Percentiles rank a stretch among this genome's conserved stretches.
Evolutionary conservation across 2,113 vertebrate genomes (phyloP).

Genomic region (Pomatorhinus ruficollis): DNA sequence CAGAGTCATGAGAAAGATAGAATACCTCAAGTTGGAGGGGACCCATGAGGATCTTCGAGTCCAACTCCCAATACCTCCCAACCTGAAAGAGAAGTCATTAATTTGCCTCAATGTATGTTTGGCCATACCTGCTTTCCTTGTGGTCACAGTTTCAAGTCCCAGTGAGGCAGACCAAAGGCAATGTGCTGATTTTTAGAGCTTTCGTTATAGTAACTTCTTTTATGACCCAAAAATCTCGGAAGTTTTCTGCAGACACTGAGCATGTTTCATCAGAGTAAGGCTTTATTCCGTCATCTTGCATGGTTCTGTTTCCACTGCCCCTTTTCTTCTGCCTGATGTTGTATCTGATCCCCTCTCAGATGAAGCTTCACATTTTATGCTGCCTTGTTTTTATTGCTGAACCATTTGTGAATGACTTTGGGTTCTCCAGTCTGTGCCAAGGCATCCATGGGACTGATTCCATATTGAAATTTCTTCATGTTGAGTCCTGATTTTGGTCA

Average conservation of each 20-base stretch:
- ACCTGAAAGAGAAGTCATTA: neutral
- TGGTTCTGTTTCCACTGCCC: neutral
- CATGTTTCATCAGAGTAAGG: neutral
- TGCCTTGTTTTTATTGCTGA: neutral
- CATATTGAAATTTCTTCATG: neutral
- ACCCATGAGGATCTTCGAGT: accelerated
- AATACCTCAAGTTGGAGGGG: neutral
- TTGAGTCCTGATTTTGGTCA: neutral
- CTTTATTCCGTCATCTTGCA: neutral
- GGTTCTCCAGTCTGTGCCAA: neutral
- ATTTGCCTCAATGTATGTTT: neutral
- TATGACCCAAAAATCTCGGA: neutral
- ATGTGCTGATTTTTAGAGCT: neutral
- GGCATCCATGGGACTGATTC: neutral
- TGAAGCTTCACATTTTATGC: neutral
- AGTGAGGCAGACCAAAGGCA: neutral
- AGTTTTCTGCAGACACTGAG: neutral
- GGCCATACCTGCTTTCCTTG: neutral
- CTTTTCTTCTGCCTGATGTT: neutral
- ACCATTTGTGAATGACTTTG: neutral
- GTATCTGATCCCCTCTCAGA: neutral
- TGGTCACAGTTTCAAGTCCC: neutral
- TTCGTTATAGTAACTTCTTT: neutral
- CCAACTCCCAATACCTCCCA: neutral
- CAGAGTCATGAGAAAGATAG: neutral